phyloP scores from a whole-genome alignment of 2,888 invertebrate species.

The Hanleya hanleyi region DNA sequence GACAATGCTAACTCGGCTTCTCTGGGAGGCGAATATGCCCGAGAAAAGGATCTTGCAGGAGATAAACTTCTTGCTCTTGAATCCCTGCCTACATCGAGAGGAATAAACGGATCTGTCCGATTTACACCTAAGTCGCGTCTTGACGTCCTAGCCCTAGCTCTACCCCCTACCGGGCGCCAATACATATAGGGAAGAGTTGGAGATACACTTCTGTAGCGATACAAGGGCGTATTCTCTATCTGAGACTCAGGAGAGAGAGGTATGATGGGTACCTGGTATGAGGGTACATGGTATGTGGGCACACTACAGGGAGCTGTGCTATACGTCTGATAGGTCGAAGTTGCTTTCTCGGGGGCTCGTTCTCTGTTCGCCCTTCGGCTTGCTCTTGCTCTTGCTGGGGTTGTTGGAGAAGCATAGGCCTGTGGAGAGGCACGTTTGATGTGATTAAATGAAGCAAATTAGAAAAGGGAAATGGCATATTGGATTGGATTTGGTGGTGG shows the following conservation, averaged over 20 bases:
- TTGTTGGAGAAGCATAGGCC: constrained; percentile 12
- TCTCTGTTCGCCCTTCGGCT: constrained; percentile 1
- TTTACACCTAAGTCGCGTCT: not conserved
- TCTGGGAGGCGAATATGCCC: not conserved
- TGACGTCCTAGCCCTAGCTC: not conserved
- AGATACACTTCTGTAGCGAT: not conserved
- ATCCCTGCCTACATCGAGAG: too few relatives aligned
- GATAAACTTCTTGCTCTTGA: too few relatives aligned
- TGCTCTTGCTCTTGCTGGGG: constrained; percentile 13
- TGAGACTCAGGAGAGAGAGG: not conserved
- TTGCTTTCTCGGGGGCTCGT: too few relatives aligned
- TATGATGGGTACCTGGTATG: not conserved
- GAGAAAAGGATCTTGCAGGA: not conserved
- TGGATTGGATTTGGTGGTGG: too few relatives aligned
- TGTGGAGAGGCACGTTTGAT: constrained; percentile 7
- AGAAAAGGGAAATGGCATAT: too few relatives aligned
- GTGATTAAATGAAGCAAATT: not conserved
- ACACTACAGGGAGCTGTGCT: not conserved
- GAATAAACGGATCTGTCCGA: too few relatives aligned
- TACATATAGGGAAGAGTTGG: not conserved
- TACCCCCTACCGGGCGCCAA: not conserved
- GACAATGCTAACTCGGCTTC: not conserved
- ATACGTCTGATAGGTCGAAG: not conserved
- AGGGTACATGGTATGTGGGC: too few relatives aligned
- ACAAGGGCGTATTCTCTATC: too few relatives aligned